These are phyloP conservation scores for Scytalopus superciliaris DNA, from an alignment of 2,113 vertebrate species.

Conservation along the genomic window DNA sequence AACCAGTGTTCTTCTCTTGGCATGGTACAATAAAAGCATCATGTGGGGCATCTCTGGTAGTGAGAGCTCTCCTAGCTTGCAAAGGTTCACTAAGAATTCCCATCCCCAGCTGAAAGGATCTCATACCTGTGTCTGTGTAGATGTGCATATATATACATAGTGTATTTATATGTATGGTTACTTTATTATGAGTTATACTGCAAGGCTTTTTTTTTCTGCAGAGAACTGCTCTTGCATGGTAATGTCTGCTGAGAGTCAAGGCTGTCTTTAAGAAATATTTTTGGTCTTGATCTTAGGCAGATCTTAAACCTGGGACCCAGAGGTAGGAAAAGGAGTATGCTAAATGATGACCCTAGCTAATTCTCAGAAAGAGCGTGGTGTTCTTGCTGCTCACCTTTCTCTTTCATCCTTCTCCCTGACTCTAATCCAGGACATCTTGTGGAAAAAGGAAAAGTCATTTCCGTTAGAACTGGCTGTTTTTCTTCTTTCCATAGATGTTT, in stretches of 20 bases:
- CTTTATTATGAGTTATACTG: neutral
- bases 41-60: neutral
- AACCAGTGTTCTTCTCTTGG: neutral
- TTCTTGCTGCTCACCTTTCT: neutral
- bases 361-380: neutral
- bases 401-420: conserved; percentile 4
- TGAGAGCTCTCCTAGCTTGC: neutral
- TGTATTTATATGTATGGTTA: neutral
- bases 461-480: conserved; percentile 21
- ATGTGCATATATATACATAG: accelerated
- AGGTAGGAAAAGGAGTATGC: neutral
- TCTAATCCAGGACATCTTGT: neutral
- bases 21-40: neutral
- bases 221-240: accelerated
- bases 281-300: neutral
- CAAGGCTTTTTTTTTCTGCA: neutral
- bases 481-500: neutral
- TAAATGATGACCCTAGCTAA: neutral
- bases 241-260: neutral
- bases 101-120: neutral
- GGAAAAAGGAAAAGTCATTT: conserved; percentile 22
- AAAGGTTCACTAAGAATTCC: neutral
- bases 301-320: neutral
- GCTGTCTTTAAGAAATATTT: neutral
- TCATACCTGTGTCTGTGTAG: accelerated